A percentile compares a stretch with the other conserved stretches of the same genome.
phyloP scores from a whole-genome alignment of 1,140 invertebrate genomes.

The Proctacanthus coquilletti region DNA sequence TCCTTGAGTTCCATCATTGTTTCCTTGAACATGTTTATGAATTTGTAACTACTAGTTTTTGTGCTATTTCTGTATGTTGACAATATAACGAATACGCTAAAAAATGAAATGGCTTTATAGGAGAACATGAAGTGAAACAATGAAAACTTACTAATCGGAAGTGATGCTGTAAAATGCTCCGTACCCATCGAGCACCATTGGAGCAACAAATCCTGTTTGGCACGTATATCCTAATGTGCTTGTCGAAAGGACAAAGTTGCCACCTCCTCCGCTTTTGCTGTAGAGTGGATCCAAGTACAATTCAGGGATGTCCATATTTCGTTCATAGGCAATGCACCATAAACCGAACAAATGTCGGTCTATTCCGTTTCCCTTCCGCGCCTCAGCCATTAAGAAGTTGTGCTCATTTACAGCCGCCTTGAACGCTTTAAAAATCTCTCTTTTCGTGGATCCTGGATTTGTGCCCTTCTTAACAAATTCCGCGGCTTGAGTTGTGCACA shows the following conservation, averaged over 20 bases:
- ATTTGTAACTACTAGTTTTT: no score
- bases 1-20: no score
- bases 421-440: conserved; percentile 16
- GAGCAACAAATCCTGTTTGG: conserved; percentile 39
- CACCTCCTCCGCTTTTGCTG: conserved; percentile 41
- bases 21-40: no score
- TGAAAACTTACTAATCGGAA: conserved; percentile 16
- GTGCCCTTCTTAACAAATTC: conserved; percentile 31
- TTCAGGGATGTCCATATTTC: conserved; percentile 33
- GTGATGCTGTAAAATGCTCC: conserved; percentile 39
- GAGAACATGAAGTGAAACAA: no score
- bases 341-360: conserved; percentile 57
- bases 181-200: conserved; percentile 46
- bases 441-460: conserved; percentile 12
- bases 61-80: no score
- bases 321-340: conserved; percentile 44
- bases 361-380: conserved; percentile 41
- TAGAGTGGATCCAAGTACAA: conserved; percentile 40
- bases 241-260: conserved; percentile 45
- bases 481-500: conserved; percentile 29
- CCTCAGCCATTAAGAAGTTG: conserved; percentile 29
- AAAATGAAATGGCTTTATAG: no score
- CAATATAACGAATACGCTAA: no score
- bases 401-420: conserved; percentile 28
- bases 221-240: conserved; percentile 43